These are phyloP conservation scores for Psittacula derbiana DNA, from an alignment of 2,797 vertebrate species.

Conservation along the genomic window DNA sequence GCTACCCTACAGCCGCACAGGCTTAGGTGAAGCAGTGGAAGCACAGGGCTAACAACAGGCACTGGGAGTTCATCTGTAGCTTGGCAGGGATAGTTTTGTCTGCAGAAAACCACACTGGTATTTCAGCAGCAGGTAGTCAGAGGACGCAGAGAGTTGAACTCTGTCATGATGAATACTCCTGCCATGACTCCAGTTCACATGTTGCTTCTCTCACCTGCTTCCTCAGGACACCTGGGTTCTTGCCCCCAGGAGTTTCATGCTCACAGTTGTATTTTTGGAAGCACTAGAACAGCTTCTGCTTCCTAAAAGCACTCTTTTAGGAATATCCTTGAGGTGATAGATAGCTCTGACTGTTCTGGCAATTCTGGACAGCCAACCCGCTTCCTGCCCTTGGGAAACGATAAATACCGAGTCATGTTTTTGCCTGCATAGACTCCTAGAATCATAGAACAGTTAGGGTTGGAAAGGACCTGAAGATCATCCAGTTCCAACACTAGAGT, in stretches of 20 bases:
- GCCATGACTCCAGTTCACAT: background rate
- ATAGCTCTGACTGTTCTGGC: background rate
- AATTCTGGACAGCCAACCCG: background rate
- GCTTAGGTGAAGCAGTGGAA: background rate
- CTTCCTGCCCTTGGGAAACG: background rate
- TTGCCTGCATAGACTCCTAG: background rate
- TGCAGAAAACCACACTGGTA: background rate
- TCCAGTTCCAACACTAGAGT: background rate
- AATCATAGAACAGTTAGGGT: background rate
- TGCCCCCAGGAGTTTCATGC: background rate
- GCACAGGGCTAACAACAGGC: background rate
- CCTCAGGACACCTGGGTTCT: background rate
- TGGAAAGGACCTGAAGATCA: background rate
- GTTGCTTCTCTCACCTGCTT: background rate
- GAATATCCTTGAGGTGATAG: no score
- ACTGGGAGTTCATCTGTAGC: background rate
- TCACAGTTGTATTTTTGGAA: background rate
- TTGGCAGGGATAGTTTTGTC: background rate
- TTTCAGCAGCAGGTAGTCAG: background rate
- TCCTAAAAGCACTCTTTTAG: background rate
- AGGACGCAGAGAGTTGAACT: background rate
- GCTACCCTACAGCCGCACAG: background rate
- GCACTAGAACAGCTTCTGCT: background rate
- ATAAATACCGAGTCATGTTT: background rate
- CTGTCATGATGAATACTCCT: background rate